Base-by-base conservation (phyloP, 1,140 invertebrate genomes). In the Mesaphorura yosii region DNA sequence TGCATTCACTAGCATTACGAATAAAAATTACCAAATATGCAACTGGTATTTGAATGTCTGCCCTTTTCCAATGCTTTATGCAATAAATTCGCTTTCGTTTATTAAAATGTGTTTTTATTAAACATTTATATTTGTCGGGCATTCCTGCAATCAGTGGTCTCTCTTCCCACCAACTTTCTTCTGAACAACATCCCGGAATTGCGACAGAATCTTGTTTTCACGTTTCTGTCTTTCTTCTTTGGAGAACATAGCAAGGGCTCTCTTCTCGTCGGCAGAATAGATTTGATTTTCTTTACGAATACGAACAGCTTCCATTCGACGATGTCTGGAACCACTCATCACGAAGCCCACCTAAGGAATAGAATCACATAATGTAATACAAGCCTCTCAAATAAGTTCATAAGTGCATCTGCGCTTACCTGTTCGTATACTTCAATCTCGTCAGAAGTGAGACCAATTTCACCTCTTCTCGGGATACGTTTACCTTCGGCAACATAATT, bases 211-310 rank as follows among this genome's bases (percentile, higher is more conserved):
- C 65, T 90, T 85, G 67, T 88, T 90, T 73, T 99, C 95, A 45
- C 93, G 74, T 69, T 98, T 98, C 59, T 87, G 80, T 59, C 94
- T 74, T 73, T 98, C 93, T 72, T 98, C 94, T 71, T 94, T 91
- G 68, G 92, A 96, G 68, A 99, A 98, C 80, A 93, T 94, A 2
- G 89, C 91, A 47, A 99, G 73, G 7, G 94, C 91, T 62, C 95
- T 75, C 69, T 99, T 98, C 69, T 99, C 96, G 72, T 99, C 96
- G 2, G 95, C 96, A 20, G 91, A 95, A 75, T 98, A 97, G 69
- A 99, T 94, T 74, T 98, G 92, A 75, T 98, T 98, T 74, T 99
- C 96, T 68, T 99, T 99, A 61, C 96, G 79, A 46, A 99, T 83
- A 74, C 96, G 88, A 1, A 98, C 95, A 64, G 96, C 96, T 73